These are phyloP conservation scores for Tinea semifulvella DNA, from an alignment of 2,888 invertebrate species.

Conservation along the genomic window DNA sequence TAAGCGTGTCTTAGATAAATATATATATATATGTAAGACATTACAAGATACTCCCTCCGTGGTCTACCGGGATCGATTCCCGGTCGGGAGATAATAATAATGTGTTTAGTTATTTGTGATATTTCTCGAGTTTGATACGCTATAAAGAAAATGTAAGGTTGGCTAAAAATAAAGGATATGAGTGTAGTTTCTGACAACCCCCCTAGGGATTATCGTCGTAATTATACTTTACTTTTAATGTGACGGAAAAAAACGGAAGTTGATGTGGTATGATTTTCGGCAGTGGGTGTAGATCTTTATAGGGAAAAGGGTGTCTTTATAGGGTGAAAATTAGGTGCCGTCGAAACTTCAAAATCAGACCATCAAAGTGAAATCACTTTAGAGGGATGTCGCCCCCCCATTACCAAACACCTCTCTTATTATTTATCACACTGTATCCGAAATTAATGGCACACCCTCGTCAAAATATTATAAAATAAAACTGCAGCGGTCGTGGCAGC, in stretches of 20 bases:
- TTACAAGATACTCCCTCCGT: too few species aligned
- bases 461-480: constrained; percentile 63
- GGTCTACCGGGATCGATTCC: too few species aligned
- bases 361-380: constrained; percentile 37
- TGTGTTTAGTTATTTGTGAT: too few species aligned
- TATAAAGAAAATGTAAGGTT: too few species aligned
- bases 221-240: background rate
- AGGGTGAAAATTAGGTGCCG: constrained; percentile 51
- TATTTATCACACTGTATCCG: constrained; percentile 65
- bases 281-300: background rate
- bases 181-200: too few species aligned
- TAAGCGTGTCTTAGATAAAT: too few species aligned
- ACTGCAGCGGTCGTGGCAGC: constrained; percentile 44
- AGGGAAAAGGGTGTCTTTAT: constrained; percentile 1
- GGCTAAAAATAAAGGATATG: too few species aligned
- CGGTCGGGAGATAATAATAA: too few species aligned
- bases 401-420: constrained; percentile 58
- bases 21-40: too few species aligned
- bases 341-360: constrained; percentile 63
- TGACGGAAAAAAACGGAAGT: background rate
- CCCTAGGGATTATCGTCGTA: too few species aligned
- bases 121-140: too few species aligned
- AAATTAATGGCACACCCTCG: constrained; percentile 65
- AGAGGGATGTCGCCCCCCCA: constrained; percentile 47
- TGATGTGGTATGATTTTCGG: background rate